Conservation (phyloP, 2,113 vertebrate species). For the Campylomormyrus numenius region DNA sequence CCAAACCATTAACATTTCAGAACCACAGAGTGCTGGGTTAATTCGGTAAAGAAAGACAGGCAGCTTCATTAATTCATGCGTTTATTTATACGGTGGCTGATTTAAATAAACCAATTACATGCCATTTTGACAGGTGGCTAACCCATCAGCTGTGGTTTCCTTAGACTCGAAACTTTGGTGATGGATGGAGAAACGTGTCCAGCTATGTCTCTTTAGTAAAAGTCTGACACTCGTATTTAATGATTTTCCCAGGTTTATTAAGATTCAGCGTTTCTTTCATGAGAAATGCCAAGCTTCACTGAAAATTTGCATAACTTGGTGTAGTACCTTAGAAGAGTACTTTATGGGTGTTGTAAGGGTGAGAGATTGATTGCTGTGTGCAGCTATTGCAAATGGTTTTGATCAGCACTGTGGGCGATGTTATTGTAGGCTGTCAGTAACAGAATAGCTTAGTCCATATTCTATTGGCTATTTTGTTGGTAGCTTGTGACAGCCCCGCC, state of each 20-base stretch:
- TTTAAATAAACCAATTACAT: slow-evolving; percentile 24
- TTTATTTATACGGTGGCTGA: slow-evolving; percentile 17
- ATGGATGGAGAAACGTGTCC: background rate
- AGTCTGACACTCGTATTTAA: background rate
- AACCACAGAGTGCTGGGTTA: background rate
- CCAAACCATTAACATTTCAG: slow-evolving; percentile 15
- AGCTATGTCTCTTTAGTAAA: background rate
- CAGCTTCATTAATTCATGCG: slow-evolving; percentile 14
- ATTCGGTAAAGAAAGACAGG: slow-evolving; percentile 2
- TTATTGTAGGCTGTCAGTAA: background rate
- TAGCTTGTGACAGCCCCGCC: background rate
- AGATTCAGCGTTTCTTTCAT: background rate
- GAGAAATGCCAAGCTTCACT: background rate
- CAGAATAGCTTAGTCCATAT: background rate
- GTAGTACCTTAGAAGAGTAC: background rate
- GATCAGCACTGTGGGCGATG: background rate
- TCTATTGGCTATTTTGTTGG: background rate
- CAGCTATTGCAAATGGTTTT: background rate
- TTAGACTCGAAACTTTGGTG: background rate
- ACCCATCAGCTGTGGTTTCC: background rate
- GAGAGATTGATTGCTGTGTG: background rate
- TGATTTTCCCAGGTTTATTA: background rate
- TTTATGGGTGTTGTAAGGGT: background rate
- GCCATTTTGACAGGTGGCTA: slow-evolving; percentile 18
- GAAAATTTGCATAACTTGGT: background rate